phyloP scores from a whole-genome alignment of 1,140 invertebrate species.

The Subanguina moxae region DNA sequence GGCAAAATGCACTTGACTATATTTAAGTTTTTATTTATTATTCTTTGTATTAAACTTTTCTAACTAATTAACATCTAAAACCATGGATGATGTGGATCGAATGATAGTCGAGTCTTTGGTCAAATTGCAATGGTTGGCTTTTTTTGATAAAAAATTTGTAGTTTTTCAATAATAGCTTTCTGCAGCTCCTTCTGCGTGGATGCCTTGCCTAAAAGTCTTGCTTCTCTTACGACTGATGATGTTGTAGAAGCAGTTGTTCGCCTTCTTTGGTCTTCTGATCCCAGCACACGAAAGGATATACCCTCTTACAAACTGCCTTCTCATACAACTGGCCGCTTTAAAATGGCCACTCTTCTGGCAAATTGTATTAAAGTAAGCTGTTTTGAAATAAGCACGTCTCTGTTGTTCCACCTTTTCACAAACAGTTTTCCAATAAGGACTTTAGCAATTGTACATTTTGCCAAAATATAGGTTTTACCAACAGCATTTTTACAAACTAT shows the following conservation, averaged over 20 bases:
- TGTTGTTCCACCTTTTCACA: too few relatives aligned
- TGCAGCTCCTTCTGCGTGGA: constrained; percentile 22
- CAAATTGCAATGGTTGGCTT: constrained; percentile 25
- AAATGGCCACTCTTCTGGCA: constrained; percentile 25
- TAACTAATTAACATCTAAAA: neutral
- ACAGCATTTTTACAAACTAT: too few relatives aligned
- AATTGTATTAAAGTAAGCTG: constrained; percentile 18
- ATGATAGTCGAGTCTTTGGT: constrained; percentile 30
- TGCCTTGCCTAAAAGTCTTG: constrained; percentile 2
- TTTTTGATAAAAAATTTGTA: constrained; percentile 1
- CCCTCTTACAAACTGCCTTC: constrained; percentile 23
- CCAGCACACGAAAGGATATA: constrained; percentile 18
- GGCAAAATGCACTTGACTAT: too few relatives aligned
- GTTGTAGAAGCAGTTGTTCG: constrained; percentile 31
- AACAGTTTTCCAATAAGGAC: too few relatives aligned
- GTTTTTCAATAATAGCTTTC: constrained; percentile 6
- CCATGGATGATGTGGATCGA: constrained; percentile 34
- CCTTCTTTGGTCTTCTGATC: constrained; percentile 26
- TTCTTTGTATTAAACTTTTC: too few relatives aligned
- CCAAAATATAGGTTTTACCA: too few relatives aligned
- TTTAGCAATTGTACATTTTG: too few relatives aligned
- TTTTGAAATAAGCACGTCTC: too few relatives aligned
- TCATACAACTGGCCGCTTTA: constrained; percentile 21
- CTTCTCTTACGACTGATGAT: constrained; percentile 7
- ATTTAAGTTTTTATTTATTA: too few relatives aligned